A percentile compares a stretch with the other conserved stretches of the same genome.
phyloP scores from a whole-genome alignment of 2,888 invertebrate species.

The Microctonus aethiopoides region DNA sequence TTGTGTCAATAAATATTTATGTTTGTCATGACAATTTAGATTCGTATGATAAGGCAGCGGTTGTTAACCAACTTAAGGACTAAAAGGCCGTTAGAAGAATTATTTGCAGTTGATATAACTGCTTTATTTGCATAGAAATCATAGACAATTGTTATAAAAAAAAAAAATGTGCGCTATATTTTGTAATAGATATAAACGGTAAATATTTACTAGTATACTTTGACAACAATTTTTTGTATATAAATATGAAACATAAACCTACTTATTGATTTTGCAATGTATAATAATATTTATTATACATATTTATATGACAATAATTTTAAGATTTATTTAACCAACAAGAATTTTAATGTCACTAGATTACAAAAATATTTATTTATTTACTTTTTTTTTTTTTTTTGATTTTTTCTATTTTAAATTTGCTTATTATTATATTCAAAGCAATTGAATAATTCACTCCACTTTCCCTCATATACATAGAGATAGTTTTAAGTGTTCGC shows the following conservation, averaged over 20 bases:
- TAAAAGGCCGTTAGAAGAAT: conserved; percentile 44
- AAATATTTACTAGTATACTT: neutral
- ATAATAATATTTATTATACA: neutral
- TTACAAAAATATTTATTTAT: no score
- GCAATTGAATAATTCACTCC: neutral
- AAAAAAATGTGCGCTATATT: no score
- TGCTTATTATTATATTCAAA: neutral
- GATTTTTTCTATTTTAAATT: no score
- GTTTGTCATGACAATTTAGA: neutral
- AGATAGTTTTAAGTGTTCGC: conserved; percentile 40
- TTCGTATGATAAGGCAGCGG: conserved; percentile 46
- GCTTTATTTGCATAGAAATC: conserved; percentile 49
- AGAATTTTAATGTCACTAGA: no score
- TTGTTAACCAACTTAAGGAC: conserved; percentile 59
- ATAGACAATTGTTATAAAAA: no score
- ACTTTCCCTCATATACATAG: neutral
- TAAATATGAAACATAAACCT: neutral
- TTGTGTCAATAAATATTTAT: neutral
- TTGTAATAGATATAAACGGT: no score
- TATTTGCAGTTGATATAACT: conserved; percentile 45
- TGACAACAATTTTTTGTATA: neutral
- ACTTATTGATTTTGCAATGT: conserved; percentile 4
- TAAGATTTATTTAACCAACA: neutral
- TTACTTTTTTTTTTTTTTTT: no score
- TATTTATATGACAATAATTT: neutral